Percentiles rank a stretch among this genome's conserved stretches.
phyloP scores from a whole-genome alignment of 92 coral and sea anemone genomes.

The Epizoanthus illoricatus region DNA sequence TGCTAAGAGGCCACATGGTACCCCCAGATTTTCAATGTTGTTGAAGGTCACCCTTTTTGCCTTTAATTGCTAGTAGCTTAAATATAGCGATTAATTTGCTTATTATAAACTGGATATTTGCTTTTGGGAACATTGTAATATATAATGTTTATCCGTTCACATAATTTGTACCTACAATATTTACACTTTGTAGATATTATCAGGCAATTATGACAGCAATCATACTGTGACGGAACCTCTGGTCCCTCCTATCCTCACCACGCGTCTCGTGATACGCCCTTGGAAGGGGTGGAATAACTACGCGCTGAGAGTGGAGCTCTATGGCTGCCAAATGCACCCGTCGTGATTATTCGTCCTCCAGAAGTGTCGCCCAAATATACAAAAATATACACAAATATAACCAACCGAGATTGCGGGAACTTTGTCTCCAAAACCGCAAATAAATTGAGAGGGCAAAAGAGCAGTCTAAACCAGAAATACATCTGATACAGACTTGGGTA shows the following conservation, averaged over 20 bases:
- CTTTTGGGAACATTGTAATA: neutral
- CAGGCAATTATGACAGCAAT: constrained; percentile 4
- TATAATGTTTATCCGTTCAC: neutral
- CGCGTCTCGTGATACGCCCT: neutral
- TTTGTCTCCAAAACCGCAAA: too few species aligned
- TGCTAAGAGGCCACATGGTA: too few species aligned
- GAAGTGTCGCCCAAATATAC: too few species aligned
- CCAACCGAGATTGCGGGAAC: too few species aligned
- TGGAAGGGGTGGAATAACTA: neutral
- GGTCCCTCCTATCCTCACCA: constrained; percentile 13
- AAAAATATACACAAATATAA: too few species aligned
- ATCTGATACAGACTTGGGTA: too few species aligned
- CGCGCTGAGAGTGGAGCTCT: constrained; percentile 5
- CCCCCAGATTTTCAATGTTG: too few species aligned
- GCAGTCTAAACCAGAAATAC: too few species aligned
- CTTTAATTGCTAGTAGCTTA: too few species aligned
- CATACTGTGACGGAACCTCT: neutral
- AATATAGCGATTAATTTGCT: neutral
- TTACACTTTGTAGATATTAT: neutral
- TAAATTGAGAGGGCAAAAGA: too few species aligned
- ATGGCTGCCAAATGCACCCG: constrained; percentile 3
- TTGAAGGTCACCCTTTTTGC: too few species aligned
- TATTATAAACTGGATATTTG: neutral
- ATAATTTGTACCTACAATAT: neutral
- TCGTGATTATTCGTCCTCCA: neutral